phyloP scores from a whole-genome alignment of 1,140 invertebrate genomes.

The Ceratosolen fusciceps region DNA sequence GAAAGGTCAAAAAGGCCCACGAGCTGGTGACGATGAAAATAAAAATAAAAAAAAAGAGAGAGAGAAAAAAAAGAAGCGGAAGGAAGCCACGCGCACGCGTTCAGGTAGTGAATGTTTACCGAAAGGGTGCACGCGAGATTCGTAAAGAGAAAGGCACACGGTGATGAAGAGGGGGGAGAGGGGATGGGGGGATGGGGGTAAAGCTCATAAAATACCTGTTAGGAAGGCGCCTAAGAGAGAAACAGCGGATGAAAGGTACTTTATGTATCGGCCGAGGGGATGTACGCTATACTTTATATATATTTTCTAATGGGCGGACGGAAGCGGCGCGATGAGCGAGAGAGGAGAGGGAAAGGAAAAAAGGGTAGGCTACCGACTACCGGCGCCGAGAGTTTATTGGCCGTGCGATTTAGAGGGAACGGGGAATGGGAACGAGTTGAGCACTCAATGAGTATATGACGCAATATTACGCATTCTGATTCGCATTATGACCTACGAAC shows the following conservation, averaged over 20 bases:
- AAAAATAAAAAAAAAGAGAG: too few relatives aligned
- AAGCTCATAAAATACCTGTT: conserved; percentile 35
- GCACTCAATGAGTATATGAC: background rate
- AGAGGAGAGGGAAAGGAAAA: conserved; percentile 20
- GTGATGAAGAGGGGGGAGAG: too few relatives aligned
- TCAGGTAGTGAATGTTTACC: conserved; percentile 38
- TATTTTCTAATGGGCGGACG: conserved; percentile 26
- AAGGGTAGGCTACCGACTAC: too few relatives aligned
- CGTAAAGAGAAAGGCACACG: conserved; percentile 19
- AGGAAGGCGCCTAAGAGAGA: conserved; percentile 6
- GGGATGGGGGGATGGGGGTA: too few relatives aligned
- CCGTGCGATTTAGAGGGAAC: conserved; percentile 19
- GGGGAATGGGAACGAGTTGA: conserved; percentile 29
- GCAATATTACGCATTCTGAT: background rate
- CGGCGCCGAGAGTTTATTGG: background rate
- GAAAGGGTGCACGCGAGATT: conserved; percentile 36
- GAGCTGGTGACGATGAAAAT: background rate
- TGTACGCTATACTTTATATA: conserved; percentile 7
- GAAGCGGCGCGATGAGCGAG: background rate
- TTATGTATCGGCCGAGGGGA: background rate
- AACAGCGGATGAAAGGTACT: conserved; percentile 3
- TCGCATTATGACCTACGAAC: background rate
- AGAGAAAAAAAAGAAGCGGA: too few relatives aligned
- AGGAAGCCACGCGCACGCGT: conserved; percentile 23
- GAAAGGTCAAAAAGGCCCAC: conserved; percentile 28